Evolutionary conservation across 2,888 invertebrate genomes (phyloP).

Genomic region (Mylabris sibirica): DNA sequence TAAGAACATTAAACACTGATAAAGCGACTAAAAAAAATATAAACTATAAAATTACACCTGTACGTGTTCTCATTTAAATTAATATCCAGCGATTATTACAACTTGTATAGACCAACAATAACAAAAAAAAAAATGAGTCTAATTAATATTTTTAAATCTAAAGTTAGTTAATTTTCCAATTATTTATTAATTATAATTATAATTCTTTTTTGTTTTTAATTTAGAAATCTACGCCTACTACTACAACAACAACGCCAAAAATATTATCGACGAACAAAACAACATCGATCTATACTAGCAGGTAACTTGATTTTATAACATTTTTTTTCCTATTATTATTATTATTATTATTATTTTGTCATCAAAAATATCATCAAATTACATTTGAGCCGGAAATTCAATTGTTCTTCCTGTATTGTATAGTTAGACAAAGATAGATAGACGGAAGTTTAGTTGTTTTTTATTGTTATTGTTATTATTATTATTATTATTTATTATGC

Average conservation of each 20-base stretch:
- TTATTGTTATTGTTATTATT: neutral
- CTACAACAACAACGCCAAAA: neutral
- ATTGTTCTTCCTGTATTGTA: neutral
- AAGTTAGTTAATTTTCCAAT: neutral
- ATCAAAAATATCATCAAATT: neutral
- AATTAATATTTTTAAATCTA: neutral
- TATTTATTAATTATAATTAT: neutral
- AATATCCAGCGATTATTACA: neutral
- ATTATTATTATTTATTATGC: too few species aligned
- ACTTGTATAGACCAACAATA: too few species aligned
- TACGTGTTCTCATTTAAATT: neutral
- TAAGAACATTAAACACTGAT: neutral
- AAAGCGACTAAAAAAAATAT: neutral
- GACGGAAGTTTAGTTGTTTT: neutral
- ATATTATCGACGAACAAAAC: neutral
- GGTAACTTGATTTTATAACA: neutral
- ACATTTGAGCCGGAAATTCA: neutral
- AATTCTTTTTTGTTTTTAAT: neutral
- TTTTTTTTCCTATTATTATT: neutral
- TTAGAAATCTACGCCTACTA: neutral
- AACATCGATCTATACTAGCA: neutral
- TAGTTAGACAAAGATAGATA: neutral
- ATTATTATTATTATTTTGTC: neutral
- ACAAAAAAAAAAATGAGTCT: neutral
- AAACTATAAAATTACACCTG: slow-evolving; percentile 3